A percentile compares a stretch with the other conserved stretches of the same genome.
Conservation (phyloP, 1,140 invertebrate species). For the Papilio polytes region DNA sequence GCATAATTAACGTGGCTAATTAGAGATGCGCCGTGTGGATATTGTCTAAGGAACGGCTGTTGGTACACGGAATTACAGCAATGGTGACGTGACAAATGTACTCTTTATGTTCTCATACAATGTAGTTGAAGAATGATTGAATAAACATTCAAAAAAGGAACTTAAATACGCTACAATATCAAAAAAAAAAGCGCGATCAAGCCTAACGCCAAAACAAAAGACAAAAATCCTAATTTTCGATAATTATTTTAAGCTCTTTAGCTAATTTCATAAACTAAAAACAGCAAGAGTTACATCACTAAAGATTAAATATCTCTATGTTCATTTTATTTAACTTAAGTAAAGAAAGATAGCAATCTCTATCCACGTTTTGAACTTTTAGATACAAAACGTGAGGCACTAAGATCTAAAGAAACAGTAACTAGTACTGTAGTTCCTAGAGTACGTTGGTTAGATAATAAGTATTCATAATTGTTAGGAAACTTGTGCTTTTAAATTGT, state of each 20-base stretch:
- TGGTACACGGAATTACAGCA: constrained; percentile 45
- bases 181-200: not conserved
- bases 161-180: not conserved
- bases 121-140: not conserved
- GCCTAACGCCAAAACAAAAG: not conserved
- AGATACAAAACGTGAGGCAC: not conserved
- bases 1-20: constrained; percentile 67
- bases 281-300: not conserved
- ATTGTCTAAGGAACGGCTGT: constrained; percentile 51
- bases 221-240: not conserved
- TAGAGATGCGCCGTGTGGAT: constrained; percentile 60
- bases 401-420: not conserved
- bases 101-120: constrained; percentile 18
- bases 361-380: constrained; percentile 9
- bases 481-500: not conserved
- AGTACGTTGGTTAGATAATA: not conserved
- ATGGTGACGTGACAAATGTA: constrained; percentile 37
- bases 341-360: not conserved
- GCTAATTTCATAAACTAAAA: not conserved
- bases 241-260: not conserved
- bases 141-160: not conserved
- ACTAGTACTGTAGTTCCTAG: not conserved
- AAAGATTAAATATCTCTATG: not conserved
- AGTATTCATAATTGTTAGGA: not conserved
- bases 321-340: not conserved